Base-by-base conservation (phyloP, 2,113 vertebrate species). In the Paratilapia polleni region DNA sequence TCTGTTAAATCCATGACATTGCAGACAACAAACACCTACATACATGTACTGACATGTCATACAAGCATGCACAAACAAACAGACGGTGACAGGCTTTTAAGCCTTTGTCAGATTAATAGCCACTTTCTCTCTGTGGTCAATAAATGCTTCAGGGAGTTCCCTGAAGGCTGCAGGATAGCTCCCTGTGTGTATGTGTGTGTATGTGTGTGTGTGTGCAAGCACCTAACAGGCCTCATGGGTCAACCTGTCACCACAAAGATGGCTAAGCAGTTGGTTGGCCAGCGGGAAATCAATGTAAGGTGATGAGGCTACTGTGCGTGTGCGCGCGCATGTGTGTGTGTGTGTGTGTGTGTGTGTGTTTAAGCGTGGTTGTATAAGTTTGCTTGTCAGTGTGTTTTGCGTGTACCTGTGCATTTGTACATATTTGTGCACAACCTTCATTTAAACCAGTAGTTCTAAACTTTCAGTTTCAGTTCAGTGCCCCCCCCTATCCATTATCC, bases 81-180 rank as follows among this genome's bases (percentile, higher is more conserved):
- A 80, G 54, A 82, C 20, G 6, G 60, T 88, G 88, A 84, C 89
- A 91, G 90, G 87, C 92, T 91, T 94, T 94, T 92, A 92, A 88
- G 88, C 80, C 88, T 83, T 86, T 92, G 92, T 94, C 89, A 94
- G 92, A 94, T 94, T 95, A 94, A 93, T 91, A 86, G 91, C 84
- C 88, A 92, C 90, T 88, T 90, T 89, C 91, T 89, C 83, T 88
- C 79, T 49, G 77, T 78, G 87, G 92, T 94, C 93, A 91, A 95
- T 95, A 94, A 93, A 89, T 81, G 87, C 92, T 94, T 93, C 60
- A 26, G 87, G 92, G 92, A 91, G 90, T 84, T 94, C 91, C 90
- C 89, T 92, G 61, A 89, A 91, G 80, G 89, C 84, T 87, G 82
- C 73, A 74, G 81, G 81, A 90, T 83, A 62, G 70, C 66, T 91